Evolutionary conservation across 1,140 invertebrate genomes (phyloP), one percentile per base, ranked within the genome.

Genomic region (Saccostrea glomerata): DNA sequence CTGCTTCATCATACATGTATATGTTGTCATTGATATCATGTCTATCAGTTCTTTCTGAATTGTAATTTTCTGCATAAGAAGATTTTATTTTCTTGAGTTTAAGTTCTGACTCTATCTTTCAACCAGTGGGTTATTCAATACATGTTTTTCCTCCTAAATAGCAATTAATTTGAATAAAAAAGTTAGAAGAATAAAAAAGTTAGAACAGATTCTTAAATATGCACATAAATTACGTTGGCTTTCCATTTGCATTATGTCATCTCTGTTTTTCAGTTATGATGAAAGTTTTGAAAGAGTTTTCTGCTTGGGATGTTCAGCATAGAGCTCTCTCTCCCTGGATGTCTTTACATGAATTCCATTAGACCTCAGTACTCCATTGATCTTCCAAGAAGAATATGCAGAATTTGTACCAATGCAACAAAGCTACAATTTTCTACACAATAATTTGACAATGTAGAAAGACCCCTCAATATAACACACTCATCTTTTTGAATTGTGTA

Each of bases 271-370:
- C 73, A 87, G 86, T 36, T 87, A 87, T 82, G 86, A 87, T 58
- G 86, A 87, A 87, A 77, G 86, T 60, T 73, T 82, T 56, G 86
- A 87, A 55, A 87, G 86, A 56, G 55, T 82, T 25, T 87, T 87
- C 55, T 87, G 86, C 55, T 63, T 87, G 70, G 77, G 55, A 25
- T 87, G 86, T 58, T 77, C 55, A 73, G 36, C 86, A 0, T 87
- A 47, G 73, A 87, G 23, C 23, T 86, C n/a, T 17, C 5, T 23
- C 6, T 30, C 73, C 25, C 5, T 47, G 47, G 47, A n/a, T n/a
- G 23, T 7, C 60, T 66, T 66, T 2, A 66, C 60, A 20, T 20
- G 60, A 66, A 66, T 66, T 66, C 60, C 60, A 66, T 66, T 20
- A 66, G 60, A 66, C 23, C 60, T 66, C 60, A n/a, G 60, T 66